Percentiles rank a stretch among this genome's conserved stretches.
These are phyloP conservation scores for Vombatus ursinus DNA, from an alignment of 2,113 vertebrate species.

Conservation along the genomic window DNA sequence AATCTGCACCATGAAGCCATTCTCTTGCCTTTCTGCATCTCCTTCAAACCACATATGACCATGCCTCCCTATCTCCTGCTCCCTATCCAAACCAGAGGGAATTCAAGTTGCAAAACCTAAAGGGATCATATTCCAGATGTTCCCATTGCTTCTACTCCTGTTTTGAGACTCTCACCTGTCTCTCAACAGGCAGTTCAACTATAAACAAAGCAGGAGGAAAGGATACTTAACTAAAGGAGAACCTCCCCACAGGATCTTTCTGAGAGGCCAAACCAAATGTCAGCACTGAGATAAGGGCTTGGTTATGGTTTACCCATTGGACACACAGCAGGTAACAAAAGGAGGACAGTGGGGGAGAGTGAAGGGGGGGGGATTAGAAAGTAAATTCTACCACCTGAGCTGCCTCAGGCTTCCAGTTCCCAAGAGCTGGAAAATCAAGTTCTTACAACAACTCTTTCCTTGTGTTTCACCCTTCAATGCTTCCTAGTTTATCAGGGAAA, in stretches of 20 bases:
- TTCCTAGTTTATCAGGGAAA: conserved; percentile 27
- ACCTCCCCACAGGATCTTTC: not conserved
- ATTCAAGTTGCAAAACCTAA: not conserved
- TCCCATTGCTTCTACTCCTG: not conserved
- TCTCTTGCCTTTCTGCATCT: not conserved
- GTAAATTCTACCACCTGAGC: not conserved
- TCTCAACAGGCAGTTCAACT: not conserved
- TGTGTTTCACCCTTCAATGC: conserved; percentile 57
- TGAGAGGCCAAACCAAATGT: not conserved
- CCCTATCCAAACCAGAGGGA: not conserved
- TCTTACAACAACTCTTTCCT: conserved; percentile 66
- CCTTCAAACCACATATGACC: not conserved
- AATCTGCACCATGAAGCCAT: not conserved
- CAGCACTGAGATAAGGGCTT: not conserved
- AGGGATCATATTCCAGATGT: not conserved
- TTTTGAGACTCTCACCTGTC: not conserved
- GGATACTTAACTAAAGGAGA: not conserved
- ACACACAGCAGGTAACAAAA: not conserved
- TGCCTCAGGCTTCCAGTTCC: conserved; percentile 46
- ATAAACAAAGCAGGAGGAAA: not conserved
- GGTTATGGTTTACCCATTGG: not conserved
- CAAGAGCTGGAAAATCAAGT: conserved; percentile 74
- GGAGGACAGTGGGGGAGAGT: not conserved
- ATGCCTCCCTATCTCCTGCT: not conserved
- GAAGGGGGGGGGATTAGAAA: too few relatives aligned